Conservation (phyloP, 2,888 invertebrate species). For the Trilocha varians region DNA sequence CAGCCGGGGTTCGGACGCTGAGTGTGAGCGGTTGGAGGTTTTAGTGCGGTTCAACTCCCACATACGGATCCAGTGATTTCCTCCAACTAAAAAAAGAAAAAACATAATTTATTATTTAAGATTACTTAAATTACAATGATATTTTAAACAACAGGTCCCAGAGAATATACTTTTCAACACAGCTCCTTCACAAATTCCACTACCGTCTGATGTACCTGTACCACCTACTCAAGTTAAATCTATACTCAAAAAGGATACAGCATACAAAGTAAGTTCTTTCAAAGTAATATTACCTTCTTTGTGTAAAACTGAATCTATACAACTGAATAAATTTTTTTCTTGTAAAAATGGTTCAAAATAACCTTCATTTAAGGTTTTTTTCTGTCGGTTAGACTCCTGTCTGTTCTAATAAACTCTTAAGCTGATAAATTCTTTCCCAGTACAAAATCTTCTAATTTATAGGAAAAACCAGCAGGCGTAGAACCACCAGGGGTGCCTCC, state of each 20-base stretch:
- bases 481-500: conserved; percentile 92
- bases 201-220: conserved; percentile 55
- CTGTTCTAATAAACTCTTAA: too few relatives aligned
- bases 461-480: conserved; percentile 55
- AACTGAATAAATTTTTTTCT: too few relatives aligned
- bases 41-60: too few relatives aligned
- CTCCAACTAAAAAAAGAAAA: neutral
- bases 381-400: too few relatives aligned
- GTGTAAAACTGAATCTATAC: neutral
- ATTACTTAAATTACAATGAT: conserved; percentile 1
- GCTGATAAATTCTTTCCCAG: too few relatives aligned
- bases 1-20: too few relatives aligned
- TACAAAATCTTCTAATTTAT: conserved; percentile 6
- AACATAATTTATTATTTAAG: neutral
- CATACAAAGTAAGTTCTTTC: conserved; percentile 46
- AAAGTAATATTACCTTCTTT: neutral
- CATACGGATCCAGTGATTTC: neutral
- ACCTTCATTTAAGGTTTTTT: too few relatives aligned
- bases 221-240: conserved; percentile 72
- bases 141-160: conserved; percentile 63
- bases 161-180: conserved; percentile 60
- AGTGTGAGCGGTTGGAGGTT: too few relatives aligned
- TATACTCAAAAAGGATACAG: conserved; percentile 83
- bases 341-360: too few relatives aligned
- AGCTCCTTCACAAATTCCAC: conserved; percentile 72